A percentile compares a stretch with the other conserved stretches of the same genome.
Conservation (phyloP, 2,888 invertebrate species). For the Epsilonema sp. region DNA sequence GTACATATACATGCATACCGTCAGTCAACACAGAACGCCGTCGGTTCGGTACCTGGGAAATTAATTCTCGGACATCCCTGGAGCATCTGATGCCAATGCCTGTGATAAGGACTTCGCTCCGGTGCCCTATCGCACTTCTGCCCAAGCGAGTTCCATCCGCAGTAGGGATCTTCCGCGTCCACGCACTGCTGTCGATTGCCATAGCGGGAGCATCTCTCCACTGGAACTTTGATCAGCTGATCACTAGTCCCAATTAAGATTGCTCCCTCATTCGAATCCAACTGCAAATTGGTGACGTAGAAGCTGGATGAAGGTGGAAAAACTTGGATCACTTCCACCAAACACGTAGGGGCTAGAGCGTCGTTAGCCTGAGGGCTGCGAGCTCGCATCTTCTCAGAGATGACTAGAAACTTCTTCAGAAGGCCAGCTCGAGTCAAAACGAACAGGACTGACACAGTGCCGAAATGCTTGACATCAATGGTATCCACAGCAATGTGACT, state of each 20-base stretch:
- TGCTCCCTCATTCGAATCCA: background rate
- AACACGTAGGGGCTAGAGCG: conserved; percentile 43
- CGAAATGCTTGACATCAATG: conserved; percentile 39
- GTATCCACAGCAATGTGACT: background rate
- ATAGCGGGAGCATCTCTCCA: background rate
- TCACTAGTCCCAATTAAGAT: background rate
- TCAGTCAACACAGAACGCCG: too few species aligned
- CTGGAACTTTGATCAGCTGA: background rate
- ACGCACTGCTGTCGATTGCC: conserved; percentile 40
- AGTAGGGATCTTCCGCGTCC: conserved; percentile 72
- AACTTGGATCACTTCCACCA: conserved; percentile 63
- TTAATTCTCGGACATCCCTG: conserved; percentile 30
- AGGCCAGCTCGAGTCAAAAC: conserved; percentile 53
- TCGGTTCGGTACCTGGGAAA: conserved; percentile 38
- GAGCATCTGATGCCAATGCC: conserved; percentile 53
- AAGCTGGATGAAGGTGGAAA: conserved; percentile 31
- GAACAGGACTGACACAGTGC: conserved; percentile 51
- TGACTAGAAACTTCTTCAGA: conserved; percentile 56
- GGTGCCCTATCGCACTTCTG: conserved; percentile 54
- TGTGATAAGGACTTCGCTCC: conserved; percentile 41
- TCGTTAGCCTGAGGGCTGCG: too few species aligned
- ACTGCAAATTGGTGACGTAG: background rate
- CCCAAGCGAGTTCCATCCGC: conserved; percentile 66
- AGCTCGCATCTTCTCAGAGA: conserved; percentile 42
- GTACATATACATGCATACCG: too few species aligned